phyloP scores from a whole-genome alignment of 2,797 vertebrate genomes.

The Gymnodraco acuticeps region DNA sequence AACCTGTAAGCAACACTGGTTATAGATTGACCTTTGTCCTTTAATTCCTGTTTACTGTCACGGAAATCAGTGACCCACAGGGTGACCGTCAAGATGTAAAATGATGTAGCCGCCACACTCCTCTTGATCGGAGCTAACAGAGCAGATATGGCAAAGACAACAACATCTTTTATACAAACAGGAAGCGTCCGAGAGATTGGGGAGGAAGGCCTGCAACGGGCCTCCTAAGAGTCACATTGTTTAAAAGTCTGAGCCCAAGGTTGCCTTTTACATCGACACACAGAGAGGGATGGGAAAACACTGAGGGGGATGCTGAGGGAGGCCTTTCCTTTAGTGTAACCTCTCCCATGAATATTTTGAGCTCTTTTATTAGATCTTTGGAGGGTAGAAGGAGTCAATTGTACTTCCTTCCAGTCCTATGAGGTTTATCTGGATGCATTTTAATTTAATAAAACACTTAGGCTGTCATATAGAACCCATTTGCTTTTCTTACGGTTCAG shows the following conservation, averaged over 20 bases:
- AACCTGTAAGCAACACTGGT: constrained; percentile 36
- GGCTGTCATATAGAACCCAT: constrained; percentile 40
- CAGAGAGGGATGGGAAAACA: constrained; percentile 76
- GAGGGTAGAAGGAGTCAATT: constrained; percentile 32
- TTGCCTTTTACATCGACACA: constrained; percentile 62
- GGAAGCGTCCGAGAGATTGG: constrained; percentile 70
- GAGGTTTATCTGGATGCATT: constrained; percentile 49
- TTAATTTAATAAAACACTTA: constrained; percentile 49
- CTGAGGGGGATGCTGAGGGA: constrained; percentile 47
- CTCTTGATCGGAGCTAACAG: constrained; percentile 48
- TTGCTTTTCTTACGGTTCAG: constrained; percentile 33
- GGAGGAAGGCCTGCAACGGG: constrained; percentile 50
- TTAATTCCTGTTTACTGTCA: constrained; percentile 49
- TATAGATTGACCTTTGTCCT: constrained; percentile 42
- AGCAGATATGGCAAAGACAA: constrained; percentile 75
- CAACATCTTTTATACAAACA: constrained; percentile 79
- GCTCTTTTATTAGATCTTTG: constrained; percentile 49
- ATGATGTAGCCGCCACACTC: constrained; percentile 50
- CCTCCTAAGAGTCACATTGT: constrained; percentile 69
- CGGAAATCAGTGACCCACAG: constrained; percentile 68
- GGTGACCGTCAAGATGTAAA: constrained; percentile 56
- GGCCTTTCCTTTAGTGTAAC: constrained; percentile 50
- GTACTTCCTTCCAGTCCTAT: constrained; percentile 41
- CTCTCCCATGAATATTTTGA: constrained; percentile 70
- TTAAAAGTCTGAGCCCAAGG: constrained; percentile 71